Percentiles rank a stretch among this genome's conserved stretches.
phyloP scores from a whole-genome alignment of 2,113 vertebrate species.

The Apodemus sylvaticus region DNA sequence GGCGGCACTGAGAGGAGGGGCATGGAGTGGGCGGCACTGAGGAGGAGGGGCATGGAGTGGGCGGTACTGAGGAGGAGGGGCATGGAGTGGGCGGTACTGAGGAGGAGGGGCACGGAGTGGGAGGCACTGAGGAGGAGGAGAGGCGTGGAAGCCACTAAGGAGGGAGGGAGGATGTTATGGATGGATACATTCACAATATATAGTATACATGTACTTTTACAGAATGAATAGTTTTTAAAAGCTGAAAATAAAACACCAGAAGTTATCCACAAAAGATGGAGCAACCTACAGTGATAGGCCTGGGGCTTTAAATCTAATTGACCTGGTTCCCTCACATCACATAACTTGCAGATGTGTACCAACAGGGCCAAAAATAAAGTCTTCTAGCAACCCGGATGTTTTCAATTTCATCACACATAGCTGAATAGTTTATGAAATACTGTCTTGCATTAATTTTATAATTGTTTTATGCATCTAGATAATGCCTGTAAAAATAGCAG shows the following conservation, averaged over 20 bases:
- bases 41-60: no score
- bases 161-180: not conserved
- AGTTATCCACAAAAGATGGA: conserved; percentile 1
- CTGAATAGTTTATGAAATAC: conserved; percentile 1
- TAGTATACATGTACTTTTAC: not conserved
- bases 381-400: not conserved
- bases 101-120: not conserved
- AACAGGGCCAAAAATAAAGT: not conserved
- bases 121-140: not conserved
- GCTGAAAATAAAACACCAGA: not conserved
- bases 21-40: not conserved
- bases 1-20: no score
- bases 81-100: no score
- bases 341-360: not conserved
- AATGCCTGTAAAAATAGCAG: not conserved
- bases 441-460: not conserved
- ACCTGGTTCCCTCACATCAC: not conserved
- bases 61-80: not conserved
- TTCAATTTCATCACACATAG: not conserved
- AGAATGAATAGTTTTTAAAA: not conserved
- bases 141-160: not conserved
- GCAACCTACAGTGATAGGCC: not conserved
- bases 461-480: conserved; percentile 7
- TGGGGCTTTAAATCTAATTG: not conserved
- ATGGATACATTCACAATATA: not conserved